Evolutionary conservation across 2,113 vertebrate genomes (phyloP).

Genomic region (Bettongia penicillata): DNA sequence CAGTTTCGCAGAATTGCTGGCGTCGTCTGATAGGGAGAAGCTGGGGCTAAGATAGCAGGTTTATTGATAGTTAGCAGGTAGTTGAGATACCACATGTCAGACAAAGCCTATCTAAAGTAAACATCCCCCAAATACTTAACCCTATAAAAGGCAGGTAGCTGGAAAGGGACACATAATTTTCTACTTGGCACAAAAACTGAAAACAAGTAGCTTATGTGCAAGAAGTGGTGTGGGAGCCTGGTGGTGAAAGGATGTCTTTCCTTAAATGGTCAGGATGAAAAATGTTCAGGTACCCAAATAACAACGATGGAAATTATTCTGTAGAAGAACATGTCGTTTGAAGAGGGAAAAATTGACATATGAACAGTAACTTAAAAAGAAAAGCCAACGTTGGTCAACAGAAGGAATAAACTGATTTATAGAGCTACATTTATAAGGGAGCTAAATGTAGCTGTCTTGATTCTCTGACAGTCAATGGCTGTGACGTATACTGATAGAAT

Average conservation of each 20-base stretch:
- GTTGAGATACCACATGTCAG: neutral
- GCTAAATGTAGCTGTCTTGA: neutral
- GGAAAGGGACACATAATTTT: conserved; percentile 41
- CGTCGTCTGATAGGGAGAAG: neutral
- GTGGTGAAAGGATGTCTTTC: neutral
- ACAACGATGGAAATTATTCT: neutral
- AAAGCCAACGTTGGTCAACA: neutral
- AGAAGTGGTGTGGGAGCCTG: neutral
- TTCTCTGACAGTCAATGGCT: neutral
- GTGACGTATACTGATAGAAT: neutral
- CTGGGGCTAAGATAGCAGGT: neutral
- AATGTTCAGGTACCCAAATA: neutral
- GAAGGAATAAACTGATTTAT: neutral
- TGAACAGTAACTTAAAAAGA: neutral
- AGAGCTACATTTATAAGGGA: neutral
- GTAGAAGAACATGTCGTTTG: neutral
- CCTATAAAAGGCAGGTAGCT: neutral
- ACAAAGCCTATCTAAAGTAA: neutral
- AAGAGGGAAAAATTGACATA: neutral
- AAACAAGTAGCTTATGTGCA: neutral
- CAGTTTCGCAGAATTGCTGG: neutral
- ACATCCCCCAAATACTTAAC: neutral
- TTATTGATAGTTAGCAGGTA: neutral
- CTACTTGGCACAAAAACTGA: neutral
- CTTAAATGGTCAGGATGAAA: conserved; percentile 15